Evolutionary conservation across 2,113 vertebrate genomes (phyloP).

Genomic region (Azemiops feae): DNA sequence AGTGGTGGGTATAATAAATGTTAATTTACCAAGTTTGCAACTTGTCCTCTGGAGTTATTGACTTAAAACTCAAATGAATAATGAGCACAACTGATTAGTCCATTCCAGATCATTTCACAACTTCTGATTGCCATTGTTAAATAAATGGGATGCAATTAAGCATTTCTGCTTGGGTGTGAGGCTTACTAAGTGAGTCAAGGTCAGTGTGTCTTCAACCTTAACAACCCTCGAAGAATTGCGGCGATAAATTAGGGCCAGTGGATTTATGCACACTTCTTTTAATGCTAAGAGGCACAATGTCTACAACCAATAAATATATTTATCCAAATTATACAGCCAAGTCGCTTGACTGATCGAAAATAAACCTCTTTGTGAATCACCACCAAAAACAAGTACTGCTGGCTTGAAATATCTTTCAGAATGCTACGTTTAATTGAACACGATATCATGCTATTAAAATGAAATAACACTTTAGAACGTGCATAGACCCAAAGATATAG

Average conservation of each 20-base stretch:
- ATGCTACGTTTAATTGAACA: neutral
- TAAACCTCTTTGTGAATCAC: neutral
- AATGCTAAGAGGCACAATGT: neutral
- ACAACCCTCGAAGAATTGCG: neutral
- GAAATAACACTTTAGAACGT: neutral
- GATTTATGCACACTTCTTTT: neutral
- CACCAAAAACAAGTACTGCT: neutral
- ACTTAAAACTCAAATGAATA: neutral
- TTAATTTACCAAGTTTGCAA: neutral
- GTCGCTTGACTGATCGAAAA: neutral
- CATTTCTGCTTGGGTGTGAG: neutral
- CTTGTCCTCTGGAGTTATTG: neutral
- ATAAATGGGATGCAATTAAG: neutral
- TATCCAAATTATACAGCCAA: neutral
- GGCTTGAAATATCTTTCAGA: neutral
- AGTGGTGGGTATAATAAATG: neutral
- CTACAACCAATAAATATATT: neutral
- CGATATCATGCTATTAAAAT: neutral
- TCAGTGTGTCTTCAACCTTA: neutral
- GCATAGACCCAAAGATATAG: neutral
- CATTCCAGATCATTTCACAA: neutral
- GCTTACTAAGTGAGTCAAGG: neutral
- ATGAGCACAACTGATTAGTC: neutral
- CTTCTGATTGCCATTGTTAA: neutral
- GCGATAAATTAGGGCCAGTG: neutral